Percentiles rank a stretch among this genome's conserved stretches.
These are phyloP conservation scores for Halcyon senegalensis DNA, from an alignment of 2,113 vertebrate genomes.

Conservation along the genomic window DNA sequence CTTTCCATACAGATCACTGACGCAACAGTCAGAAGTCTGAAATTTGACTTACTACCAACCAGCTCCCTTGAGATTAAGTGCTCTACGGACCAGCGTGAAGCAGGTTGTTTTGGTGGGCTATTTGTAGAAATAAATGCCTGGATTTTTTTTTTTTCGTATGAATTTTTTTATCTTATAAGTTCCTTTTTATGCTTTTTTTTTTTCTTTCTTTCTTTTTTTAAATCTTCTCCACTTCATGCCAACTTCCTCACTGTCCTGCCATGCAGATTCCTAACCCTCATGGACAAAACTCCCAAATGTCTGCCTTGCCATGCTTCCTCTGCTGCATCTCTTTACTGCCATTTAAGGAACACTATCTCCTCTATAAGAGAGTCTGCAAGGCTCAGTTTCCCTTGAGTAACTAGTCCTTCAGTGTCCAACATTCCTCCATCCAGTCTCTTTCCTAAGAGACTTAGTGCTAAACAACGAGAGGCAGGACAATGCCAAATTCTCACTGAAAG, in stretches of 20 bases:
- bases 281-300: not conserved
- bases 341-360: not conserved
- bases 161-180: not conserved
- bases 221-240: not conserved
- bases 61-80: not conserved
- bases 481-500: not conserved
- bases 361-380: not conserved
- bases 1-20: not conserved
- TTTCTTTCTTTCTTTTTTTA: rapidly evolving
- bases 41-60: not conserved
- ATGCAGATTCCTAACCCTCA: not conserved
- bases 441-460: not conserved
- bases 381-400: not conserved
- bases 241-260: not conserved
- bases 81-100: not conserved
- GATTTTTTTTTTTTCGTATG: not conserved
- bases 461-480: not conserved
- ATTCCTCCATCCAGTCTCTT: not conserved
- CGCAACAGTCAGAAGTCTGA: not conserved
- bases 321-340: not conserved
- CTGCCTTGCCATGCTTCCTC: not conserved
- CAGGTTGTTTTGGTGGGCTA: not conserved
- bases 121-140: not conserved
- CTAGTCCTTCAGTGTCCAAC: not conserved
- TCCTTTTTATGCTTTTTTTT: not conserved